A percentile compares a stretch with the other conserved stretches of the same genome.
Evolutionary conservation across 2,797 vertebrate genomes (phyloP).

Genomic region (Spinus pinus): DNA sequence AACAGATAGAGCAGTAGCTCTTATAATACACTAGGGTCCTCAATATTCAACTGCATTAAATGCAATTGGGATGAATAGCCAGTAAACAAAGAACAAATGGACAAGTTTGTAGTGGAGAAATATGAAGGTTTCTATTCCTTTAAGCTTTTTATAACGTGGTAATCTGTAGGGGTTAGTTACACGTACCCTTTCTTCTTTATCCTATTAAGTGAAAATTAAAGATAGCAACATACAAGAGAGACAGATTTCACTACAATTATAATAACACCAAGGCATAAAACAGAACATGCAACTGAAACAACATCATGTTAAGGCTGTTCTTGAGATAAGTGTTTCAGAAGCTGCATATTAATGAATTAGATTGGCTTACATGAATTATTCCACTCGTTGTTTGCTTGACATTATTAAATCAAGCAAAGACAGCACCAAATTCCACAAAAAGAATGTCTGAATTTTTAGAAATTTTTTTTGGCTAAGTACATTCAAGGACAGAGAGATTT

Average conservation of each 20-base stretch:
- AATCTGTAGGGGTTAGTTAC: background rate
- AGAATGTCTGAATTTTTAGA: background rate
- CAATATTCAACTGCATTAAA: background rate
- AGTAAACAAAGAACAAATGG: background rate
- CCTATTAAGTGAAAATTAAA: background rate
- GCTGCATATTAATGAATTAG: background rate
- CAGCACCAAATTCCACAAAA: background rate
- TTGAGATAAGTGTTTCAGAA: background rate
- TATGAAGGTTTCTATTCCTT: background rate
- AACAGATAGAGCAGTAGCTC: background rate
- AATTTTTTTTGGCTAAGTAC: background rate
- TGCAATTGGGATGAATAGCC: background rate
- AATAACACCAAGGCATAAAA: background rate
- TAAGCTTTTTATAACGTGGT: background rate
- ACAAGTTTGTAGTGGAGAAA: background rate
- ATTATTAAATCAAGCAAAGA: background rate
- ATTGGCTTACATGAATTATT: background rate
- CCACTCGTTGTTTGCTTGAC: background rate
- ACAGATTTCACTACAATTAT: background rate
- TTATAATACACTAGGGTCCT: background rate
- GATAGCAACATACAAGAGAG: background rate
- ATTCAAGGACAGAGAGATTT: background rate
- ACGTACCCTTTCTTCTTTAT: background rate
- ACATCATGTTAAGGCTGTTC: background rate
- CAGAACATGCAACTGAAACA: background rate